Evolutionary conservation across 2,888 invertebrate genomes (phyloP), one percentile per base, ranked within the genome.

Genomic region (Drosophila neotestacea): DNA sequence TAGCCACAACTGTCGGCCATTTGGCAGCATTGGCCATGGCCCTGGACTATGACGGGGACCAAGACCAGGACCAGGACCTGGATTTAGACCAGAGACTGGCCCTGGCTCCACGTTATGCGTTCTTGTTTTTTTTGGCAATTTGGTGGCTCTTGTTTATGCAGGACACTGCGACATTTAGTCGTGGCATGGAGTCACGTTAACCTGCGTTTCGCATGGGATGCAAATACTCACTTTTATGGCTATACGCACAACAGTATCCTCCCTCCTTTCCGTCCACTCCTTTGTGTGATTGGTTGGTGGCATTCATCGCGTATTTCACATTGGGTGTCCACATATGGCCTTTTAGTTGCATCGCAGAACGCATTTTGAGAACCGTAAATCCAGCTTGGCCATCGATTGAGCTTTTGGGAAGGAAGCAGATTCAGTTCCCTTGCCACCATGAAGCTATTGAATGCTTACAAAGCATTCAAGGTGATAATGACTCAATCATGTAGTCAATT

Each of bases 111-210:
- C 27, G 22, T 32, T 13, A 16, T 34, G 32, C 16, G 34, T 27
- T 13, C n/a, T 41, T n/a, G 44, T 63, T 22, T 2, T 22, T 22
- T 61, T 39, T 66, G 86, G 65, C 86, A 80, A 85, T 85, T 85
- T 83, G 58, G 54, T 55, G 52, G 64, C 74, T 73, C 58, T 86
- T 73, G 78, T 82, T 82, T 75, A 81, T 86, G 75, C 78, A 70
- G 58, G 54, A 73, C 63, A 69, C 69, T 71, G 67, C 61, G 68
- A 60, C 81, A 70, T 78, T 55, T 72, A 72, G 58, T 56, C 47
- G 51, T 56, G 7, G 50, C 44, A 16, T 16, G 77, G 50, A 46
- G 73, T 72, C 58, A 58, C 54, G 64, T 59, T 77, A 76, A 67
- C 60, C 56, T 56, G 58, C 42, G 61, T 51, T 61, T 61, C 70